A percentile compares a stretch with the other conserved stretches of the same genome.
Conservation (phyloP, 2,113 vertebrate genomes). For the Heterotis niloticus region DNA sequence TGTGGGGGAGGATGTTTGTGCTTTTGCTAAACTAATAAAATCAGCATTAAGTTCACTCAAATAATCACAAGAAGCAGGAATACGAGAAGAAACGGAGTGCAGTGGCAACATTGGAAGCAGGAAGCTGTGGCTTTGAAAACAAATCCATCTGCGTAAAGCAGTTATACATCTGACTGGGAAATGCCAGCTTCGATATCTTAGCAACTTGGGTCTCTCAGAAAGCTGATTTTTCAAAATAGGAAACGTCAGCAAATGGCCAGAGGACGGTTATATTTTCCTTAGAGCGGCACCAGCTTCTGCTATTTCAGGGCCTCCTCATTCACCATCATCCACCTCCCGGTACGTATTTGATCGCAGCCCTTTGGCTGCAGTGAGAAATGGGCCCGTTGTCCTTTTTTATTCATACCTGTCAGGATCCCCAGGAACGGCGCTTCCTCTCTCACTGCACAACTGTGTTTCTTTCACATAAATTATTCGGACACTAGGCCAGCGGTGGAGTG, state of each 20-base stretch:
- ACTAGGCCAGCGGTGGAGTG: constrained; percentile 48
- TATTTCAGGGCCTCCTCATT: neutral
- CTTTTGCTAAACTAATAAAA: neutral
- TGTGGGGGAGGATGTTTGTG: neutral
- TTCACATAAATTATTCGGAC: constrained; percentile 58
- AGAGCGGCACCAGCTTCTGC: neutral
- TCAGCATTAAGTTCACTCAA: no score
- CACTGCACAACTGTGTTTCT: constrained; percentile 53
- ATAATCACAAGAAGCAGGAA: no score
- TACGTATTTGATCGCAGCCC: neutral
- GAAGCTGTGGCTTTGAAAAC: no score
- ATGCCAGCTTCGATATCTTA: no score
- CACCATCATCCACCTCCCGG: neutral
- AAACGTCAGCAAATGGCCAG: no score
- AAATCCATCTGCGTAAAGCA: no score
- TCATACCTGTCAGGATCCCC: constrained; percentile 47
- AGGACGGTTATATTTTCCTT: no score
- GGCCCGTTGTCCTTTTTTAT: constrained; percentile 31
- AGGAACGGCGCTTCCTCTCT: constrained; percentile 44
- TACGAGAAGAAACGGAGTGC: no score
- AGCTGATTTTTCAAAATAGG: no score
- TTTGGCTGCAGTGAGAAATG: constrained; percentile 22
- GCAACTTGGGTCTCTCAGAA: no score
- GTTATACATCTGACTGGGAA: no score
- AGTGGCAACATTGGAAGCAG: no score